Evolutionary conservation across 2,797 vertebrate species (phyloP).

Genomic region (Mus caroli): DNA sequence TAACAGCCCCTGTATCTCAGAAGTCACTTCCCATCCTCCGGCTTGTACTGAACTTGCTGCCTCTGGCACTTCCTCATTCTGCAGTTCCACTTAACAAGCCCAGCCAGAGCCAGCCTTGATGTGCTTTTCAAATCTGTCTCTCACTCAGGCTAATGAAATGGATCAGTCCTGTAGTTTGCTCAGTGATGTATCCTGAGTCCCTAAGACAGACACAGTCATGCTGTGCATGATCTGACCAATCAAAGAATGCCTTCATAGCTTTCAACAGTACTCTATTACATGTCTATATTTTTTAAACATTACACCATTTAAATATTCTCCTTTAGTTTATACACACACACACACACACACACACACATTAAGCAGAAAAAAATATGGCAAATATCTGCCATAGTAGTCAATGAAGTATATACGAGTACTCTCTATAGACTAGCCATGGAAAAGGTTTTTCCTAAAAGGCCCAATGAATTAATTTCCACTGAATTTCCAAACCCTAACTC

Average conservation of each 20-base stretch:
- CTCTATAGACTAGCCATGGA: not conserved
- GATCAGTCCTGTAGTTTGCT: not conserved
- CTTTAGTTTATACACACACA: not conserved
- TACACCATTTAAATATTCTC: slow-evolving; percentile 34
- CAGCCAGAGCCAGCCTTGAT: not conserved
- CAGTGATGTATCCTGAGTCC: not conserved
- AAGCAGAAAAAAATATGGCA: not conserved
- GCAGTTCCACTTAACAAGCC: not conserved
- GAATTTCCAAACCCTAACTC: slow-evolving; percentile 2
- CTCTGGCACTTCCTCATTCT: not conserved
- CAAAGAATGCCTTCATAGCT: slow-evolving; percentile 22
- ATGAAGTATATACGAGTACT: not conserved
- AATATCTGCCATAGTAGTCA: slow-evolving; percentile 18
- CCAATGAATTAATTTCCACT: not conserved
- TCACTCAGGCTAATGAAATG: not conserved
- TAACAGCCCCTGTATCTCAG: not conserved
- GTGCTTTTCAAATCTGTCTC: not conserved
- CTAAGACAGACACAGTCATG: not conserved
- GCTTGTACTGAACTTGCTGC: not conserved
- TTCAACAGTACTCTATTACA: not conserved
- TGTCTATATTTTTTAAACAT: slow-evolving; percentile 21
- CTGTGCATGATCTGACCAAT: not conserved
- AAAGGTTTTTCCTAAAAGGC: slow-evolving; percentile 12
- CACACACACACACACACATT: not conserved
- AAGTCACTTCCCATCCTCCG: not conserved